Conservation (phyloP, 2,888 invertebrate genomes). For the Drosophila seclusa region DNA sequence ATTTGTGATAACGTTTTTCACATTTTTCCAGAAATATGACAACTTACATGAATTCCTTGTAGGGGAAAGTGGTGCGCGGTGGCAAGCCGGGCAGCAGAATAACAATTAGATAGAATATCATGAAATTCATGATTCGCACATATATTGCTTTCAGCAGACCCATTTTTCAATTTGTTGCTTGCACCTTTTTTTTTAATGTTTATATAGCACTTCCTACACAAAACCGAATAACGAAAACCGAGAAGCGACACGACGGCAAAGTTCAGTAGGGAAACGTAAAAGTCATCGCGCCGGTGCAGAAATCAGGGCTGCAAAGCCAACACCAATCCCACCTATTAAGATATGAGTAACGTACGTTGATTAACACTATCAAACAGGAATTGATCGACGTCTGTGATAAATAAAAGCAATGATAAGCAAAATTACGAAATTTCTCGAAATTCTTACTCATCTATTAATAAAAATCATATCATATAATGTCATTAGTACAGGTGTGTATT, state of each 20-base stretch:
- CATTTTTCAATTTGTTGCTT: conserved; percentile 63
- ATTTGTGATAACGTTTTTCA: background rate
- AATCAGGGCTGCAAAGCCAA: conserved; percentile 46
- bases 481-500: background rate
- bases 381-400: background rate
- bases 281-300: conserved; percentile 68
- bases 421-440: background rate
- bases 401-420: background rate
- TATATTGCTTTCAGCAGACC: conserved; percentile 85
- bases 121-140: conserved; percentile 85
- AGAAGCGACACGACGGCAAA: conserved; percentile 79
- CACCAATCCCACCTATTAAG: conserved; percentile 11
- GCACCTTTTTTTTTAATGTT: conserved; percentile 14
- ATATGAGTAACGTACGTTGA: conserved; percentile 20
- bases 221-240: conserved; percentile 24
- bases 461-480: background rate
- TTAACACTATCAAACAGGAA: background rate
- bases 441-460: background rate
- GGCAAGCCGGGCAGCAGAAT: conserved; percentile 91
- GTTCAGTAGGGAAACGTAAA: conserved; percentile 67
- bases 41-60: conserved; percentile 89
- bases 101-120: conserved; percentile 87
- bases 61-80: conserved; percentile 88
- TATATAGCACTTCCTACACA: conserved; percentile 23
- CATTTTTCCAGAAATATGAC: background rate